Conservation (phyloP, 2,113 vertebrate species). For the Hippocampus abdominalis region DNA sequence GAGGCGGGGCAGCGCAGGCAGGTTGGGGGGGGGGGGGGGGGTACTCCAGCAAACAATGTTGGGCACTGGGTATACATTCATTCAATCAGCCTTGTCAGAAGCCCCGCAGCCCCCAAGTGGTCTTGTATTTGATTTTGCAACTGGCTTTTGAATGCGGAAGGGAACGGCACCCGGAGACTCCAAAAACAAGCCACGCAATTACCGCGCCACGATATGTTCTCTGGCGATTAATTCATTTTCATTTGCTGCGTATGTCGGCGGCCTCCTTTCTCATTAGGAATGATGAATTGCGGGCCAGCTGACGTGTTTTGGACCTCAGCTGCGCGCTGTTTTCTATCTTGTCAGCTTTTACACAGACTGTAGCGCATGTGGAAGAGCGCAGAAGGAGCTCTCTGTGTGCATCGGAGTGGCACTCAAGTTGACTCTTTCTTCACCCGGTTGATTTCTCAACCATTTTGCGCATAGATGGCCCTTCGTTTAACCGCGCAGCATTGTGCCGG, state of each 20-base stretch:
- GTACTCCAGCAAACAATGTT: neutral
- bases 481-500: too few species aligned
- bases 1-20: neutral
- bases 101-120: constrained; percentile 35
- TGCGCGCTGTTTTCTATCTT: neutral
- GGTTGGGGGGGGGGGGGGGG: neutral
- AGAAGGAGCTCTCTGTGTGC: neutral
- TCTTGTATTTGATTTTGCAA: constrained; percentile 61
- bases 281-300: neutral
- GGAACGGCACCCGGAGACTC: constrained; percentile 47
- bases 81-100: constrained; percentile 56
- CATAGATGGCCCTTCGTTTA: too few species aligned
- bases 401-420: too few species aligned
- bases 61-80: constrained; percentile 29
- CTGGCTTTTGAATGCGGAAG: constrained; percentile 52
- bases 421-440: neutral
- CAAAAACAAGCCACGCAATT: constrained; percentile 52
- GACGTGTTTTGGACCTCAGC: neutral
- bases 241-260: neutral
- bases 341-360: too few species aligned
- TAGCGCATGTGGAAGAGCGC: too few species aligned
- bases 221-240: neutral
- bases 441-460: too few species aligned
- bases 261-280: neutral
- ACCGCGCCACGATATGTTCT: constrained; percentile 34